Conservation (phyloP, 2,888 invertebrate species). For the Pomacea canaliculata region DNA sequence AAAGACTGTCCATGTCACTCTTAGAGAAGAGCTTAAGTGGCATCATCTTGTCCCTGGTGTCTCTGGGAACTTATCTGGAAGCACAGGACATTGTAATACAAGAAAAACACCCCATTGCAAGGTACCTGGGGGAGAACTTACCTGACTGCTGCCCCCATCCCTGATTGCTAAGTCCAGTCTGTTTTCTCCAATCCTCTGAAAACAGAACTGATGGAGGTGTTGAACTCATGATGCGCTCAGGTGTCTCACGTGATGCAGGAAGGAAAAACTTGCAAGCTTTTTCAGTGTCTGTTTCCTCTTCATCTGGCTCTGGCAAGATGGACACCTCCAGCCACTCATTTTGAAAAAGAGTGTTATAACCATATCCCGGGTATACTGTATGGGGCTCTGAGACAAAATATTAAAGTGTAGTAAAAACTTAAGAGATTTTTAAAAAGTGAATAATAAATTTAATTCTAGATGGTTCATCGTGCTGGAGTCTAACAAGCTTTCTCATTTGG, state of each 20-base stretch:
- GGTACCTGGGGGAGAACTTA: slow-evolving; percentile 21
- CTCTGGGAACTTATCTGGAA: no score
- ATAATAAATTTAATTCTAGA: no score
- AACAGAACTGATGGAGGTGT: background rate
- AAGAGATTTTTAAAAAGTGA: no score
- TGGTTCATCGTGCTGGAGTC: no score
- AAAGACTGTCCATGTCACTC: no score
- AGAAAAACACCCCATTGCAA: no score
- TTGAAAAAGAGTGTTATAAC: slow-evolving; percentile 60
- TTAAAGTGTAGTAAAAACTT: background rate
- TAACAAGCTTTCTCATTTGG: no score
- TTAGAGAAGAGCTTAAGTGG: no score
- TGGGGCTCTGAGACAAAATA: background rate
- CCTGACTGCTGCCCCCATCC: slow-evolving; percentile 57
- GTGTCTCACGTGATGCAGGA: slow-evolving; percentile 12
- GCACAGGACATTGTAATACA: no score
- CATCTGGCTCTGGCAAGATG: slow-evolving; percentile 37
- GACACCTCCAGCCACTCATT: slow-evolving; percentile 66
- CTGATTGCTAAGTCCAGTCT: slow-evolving; percentile 50
- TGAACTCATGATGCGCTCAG: slow-evolving; percentile 6
- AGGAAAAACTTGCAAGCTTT: slow-evolving; percentile 20
- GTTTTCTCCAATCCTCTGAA: slow-evolving; percentile 53
- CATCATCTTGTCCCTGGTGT: no score
- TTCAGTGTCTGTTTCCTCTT: slow-evolving; percentile 15
- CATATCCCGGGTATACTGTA: slow-evolving; percentile 23